A percentile compares a stretch with the other conserved stretches of the same genome.
Conservation (phyloP, 2,888 invertebrate genomes). For the Axea sp. region DNA sequence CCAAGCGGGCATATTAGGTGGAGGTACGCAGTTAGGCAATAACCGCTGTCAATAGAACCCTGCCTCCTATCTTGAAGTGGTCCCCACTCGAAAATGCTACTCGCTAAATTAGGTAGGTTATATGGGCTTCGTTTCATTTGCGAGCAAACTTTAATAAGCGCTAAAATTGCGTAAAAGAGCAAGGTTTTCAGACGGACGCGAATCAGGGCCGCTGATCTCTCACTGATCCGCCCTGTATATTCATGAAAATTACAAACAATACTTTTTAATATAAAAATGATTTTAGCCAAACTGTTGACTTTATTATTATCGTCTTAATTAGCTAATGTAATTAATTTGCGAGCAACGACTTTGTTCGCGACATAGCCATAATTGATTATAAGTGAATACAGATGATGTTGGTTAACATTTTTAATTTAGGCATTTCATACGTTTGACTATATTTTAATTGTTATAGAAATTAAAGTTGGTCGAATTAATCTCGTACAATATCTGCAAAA, state of each 20-base stretch:
- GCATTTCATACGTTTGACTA: too few relatives aligned
- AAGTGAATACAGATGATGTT: too few relatives aligned
- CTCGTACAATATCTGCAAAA: too few relatives aligned
- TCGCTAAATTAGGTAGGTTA: slow-evolving; percentile 80
- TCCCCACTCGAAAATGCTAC: slow-evolving; percentile 79
- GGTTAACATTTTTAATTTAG: too few relatives aligned
- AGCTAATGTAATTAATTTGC: too few relatives aligned
- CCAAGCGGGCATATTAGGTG: slow-evolving; percentile 79
- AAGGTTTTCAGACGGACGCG: slow-evolving; percentile 78
- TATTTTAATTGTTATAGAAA: too few relatives aligned
- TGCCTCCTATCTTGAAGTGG: slow-evolving; percentile 74
- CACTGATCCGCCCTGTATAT: slow-evolving; percentile 60
- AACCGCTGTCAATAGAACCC: slow-evolving; percentile 80
- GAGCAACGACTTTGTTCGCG: too few relatives aligned
- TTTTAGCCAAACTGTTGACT: slow-evolving; percentile 14
- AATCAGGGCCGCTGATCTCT: slow-evolving; percentile 64
- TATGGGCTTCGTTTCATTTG: slow-evolving; percentile 80
- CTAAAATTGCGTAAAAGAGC: slow-evolving; percentile 80
- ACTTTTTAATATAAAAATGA: slow-evolving; percentile 55
- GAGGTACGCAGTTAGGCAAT: slow-evolving; percentile 80
- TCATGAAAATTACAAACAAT: slow-evolving; percentile 61
- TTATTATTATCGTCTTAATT: slow-evolving; percentile 31
- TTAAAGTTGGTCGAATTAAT: too few relatives aligned
- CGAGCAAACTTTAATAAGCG: slow-evolving; percentile 80
- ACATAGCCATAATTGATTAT: too few relatives aligned